These are phyloP conservation scores for Parnassius apollo DNA, from an alignment of 2,888 invertebrate species.

Conservation along the genomic window DNA sequence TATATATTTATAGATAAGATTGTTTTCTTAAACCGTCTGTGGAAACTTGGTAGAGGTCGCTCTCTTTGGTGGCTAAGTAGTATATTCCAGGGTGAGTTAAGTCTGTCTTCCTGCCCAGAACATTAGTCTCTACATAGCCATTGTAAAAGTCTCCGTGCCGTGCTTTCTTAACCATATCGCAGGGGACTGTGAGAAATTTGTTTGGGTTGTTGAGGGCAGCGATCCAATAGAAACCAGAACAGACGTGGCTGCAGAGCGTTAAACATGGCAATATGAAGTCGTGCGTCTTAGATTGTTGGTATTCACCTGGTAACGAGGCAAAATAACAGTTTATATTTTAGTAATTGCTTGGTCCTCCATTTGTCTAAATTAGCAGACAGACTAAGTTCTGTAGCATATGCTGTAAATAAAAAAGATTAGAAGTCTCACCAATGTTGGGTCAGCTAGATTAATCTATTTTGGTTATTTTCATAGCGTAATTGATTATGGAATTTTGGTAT, in stretches of 20 bases:
- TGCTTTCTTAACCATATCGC: slow-evolving; percentile 51
- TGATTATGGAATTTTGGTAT: too few species aligned
- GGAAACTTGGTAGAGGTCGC: slow-evolving; percentile 55
- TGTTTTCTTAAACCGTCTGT: slow-evolving; percentile 48
- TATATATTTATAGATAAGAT: too few species aligned
- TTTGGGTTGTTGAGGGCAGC: slow-evolving; percentile 49
- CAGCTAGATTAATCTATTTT: too few species aligned
- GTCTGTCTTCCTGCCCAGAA: slow-evolving; percentile 60
- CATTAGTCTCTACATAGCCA: slow-evolving; percentile 42
- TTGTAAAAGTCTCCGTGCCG: slow-evolving; percentile 59
- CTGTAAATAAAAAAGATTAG: too few species aligned
- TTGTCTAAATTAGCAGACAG: too few species aligned
- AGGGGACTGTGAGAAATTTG: slow-evolving; percentile 57
- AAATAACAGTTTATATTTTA: background rate
- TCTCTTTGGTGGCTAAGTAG: slow-evolving; percentile 57
- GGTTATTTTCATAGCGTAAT: too few species aligned
- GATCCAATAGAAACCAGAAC: slow-evolving; percentile 59
- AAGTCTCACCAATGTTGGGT: too few species aligned
- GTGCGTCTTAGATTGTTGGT: slow-evolving; percentile 53
- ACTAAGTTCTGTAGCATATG: too few species aligned
- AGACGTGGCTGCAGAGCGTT: slow-evolving; percentile 64
- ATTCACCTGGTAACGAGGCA: slow-evolving; percentile 55
- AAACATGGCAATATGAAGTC: slow-evolving; percentile 66
- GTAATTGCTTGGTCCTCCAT: too few species aligned
- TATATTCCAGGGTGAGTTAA: slow-evolving; percentile 62